A percentile compares a stretch with the other conserved stretches of the same genome.
Evolutionary conservation across 2,888 invertebrate species (phyloP).

Genomic region (Apodemia zela): DNA sequence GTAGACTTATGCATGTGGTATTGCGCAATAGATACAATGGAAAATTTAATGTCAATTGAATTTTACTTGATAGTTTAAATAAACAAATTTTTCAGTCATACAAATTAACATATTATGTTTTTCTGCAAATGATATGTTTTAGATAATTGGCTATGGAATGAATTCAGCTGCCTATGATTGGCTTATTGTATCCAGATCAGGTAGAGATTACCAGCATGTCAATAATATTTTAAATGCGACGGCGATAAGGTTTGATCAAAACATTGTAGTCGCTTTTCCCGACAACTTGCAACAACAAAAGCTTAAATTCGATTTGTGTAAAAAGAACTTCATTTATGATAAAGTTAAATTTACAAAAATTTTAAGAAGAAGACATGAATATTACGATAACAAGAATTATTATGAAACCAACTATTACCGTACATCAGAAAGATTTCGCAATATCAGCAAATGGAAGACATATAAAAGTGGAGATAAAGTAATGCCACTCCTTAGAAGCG

Average conservation of each 20-base stretch:
- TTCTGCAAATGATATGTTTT: conserved; percentile 34
- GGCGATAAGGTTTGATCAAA: conserved; percentile 62
- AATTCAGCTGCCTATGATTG: conserved; percentile 60
- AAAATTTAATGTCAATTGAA: too few relatives aligned
- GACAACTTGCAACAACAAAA: conserved; percentile 23
- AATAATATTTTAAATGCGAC: conserved; percentile 56
- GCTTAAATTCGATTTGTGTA: conserved; percentile 43
- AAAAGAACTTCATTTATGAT: conserved; percentile 51
- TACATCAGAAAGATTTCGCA: conserved; percentile 50
- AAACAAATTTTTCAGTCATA: too few relatives aligned
- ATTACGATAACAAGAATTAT: conserved; percentile 26
- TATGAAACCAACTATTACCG: conserved; percentile 55
- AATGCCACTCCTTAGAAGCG: conserved; percentile 48
- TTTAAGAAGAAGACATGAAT: conserved; percentile 19
- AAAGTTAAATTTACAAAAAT: conserved; percentile 22
- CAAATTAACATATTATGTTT: too few relatives aligned
- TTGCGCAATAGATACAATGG: too few relatives aligned
- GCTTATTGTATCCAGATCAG: conserved; percentile 51
- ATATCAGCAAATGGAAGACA: conserved; percentile 47
- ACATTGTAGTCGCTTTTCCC: conserved; percentile 52
- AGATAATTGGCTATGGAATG: conserved; percentile 55
- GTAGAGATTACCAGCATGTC: conserved; percentile 46
- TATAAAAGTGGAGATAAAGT: conserved; percentile 42
- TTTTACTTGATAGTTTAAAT: too few relatives aligned
- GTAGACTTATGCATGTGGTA: too few relatives aligned